Percentiles rank a stretch among this genome's conserved stretches.
phyloP scores from a whole-genome alignment of 2,113 vertebrate genomes.

The Mugil cephalus region DNA sequence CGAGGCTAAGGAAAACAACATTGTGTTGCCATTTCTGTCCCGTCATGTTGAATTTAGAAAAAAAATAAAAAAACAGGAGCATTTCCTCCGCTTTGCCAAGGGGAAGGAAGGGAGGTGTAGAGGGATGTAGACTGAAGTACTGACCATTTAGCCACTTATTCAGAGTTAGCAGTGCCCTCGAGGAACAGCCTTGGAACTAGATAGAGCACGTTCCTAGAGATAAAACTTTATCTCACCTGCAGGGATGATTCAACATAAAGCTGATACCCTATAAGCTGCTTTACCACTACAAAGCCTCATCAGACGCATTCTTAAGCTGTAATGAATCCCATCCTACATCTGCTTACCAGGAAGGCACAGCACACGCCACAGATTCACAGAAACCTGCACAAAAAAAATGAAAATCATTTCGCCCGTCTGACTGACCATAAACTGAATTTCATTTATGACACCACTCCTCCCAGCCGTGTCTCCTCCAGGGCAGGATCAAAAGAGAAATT shows the following conservation, averaged over 20 bases:
- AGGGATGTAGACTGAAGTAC: conserved; percentile 1
- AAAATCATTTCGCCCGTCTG: neutral
- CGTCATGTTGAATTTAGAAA: neutral
- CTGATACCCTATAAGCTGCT: neutral
- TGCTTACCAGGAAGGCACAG: neutral
- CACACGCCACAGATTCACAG: neutral
- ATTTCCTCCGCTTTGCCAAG: conserved; percentile 13
- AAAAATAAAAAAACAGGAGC: too few species aligned
- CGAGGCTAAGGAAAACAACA: neutral
- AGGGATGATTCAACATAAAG: neutral
- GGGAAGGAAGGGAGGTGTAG: conserved; percentile 39
- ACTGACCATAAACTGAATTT: conserved; percentile 7
- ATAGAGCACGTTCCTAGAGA: neutral
- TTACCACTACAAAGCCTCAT: neutral
- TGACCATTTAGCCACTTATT: conserved; percentile 4
- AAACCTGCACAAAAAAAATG: neutral
- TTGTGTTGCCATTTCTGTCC: neutral
- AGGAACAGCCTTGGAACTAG: conserved; percentile 4
- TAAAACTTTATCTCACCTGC: conserved; percentile 17
- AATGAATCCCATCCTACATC: neutral
- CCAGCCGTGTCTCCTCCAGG: neutral
- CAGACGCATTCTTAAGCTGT: neutral
- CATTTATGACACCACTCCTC: neutral
- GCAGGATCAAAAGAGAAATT: conserved; percentile 20
- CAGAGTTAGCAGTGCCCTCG: neutral